A percentile compares a stretch with the other conserved stretches of the same genome.
Evolutionary conservation across 1,140 invertebrate genomes (phyloP).

Genomic region (Drosophila ironensis): DNA sequence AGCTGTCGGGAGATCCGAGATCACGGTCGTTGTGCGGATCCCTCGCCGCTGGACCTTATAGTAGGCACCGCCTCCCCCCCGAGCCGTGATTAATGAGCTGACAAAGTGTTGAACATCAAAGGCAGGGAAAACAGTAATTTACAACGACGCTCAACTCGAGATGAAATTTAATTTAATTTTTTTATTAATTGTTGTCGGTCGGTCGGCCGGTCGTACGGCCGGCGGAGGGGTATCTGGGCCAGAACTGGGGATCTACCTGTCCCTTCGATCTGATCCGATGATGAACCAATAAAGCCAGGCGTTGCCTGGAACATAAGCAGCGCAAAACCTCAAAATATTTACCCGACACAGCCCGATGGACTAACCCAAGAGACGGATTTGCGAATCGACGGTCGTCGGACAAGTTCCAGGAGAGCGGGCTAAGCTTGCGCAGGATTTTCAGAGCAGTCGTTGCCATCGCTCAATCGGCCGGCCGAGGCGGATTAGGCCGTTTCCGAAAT

Average conservation of each 20-base stretch:
- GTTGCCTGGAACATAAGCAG: conserved; percentile 63
- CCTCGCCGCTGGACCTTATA: neutral
- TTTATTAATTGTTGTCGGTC: conserved; percentile 50
- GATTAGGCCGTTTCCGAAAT: conserved; percentile 70
- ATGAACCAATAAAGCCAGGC: conserved; percentile 63
- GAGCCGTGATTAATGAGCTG: conserved; percentile 67
- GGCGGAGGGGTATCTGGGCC: conserved; percentile 12
- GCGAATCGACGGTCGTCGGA: conserved; percentile 40
- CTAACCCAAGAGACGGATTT: conserved; percentile 45
- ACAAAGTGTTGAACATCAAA: conserved; percentile 72
- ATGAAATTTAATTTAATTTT: conserved; percentile 63
- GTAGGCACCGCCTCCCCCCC: conserved; percentile 25
- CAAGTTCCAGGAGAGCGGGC: conserved; percentile 44
- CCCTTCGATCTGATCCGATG: conserved; percentile 55
- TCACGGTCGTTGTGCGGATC: conserved; percentile 34
- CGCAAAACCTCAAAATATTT: conserved; percentile 80
- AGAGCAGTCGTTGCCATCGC: neutral
- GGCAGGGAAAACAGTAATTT: conserved; percentile 73
- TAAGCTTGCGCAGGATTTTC: conserved; percentile 65
- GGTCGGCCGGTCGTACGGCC: neutral
- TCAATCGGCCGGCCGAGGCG: conserved; percentile 3
- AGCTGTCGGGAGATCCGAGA: conserved; percentile 29
- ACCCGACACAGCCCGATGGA: conserved; percentile 40
- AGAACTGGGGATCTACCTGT: conserved; percentile 6
- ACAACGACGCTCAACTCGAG: conserved; percentile 45